Percentiles rank a stretch among this genome's conserved stretches.
phyloP scores from a whole-genome alignment of 92 coral and sea anemone genomes.

The Isaurus tuberculatus region DNA sequence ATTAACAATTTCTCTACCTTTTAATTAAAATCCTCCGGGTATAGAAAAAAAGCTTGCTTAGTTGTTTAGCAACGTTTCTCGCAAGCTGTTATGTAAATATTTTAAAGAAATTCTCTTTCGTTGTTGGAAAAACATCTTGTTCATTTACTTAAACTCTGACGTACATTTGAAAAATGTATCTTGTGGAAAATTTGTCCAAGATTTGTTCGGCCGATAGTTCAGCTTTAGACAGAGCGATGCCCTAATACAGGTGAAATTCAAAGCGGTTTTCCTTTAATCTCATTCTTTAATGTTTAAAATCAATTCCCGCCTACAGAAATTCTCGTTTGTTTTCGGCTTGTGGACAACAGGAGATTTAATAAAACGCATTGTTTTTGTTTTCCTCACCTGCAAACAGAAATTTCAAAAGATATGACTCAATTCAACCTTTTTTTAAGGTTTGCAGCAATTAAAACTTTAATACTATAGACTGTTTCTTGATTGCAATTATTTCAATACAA shows the following conservation, averaged over 20 bases:
- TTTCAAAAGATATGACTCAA: constrained; percentile 31
- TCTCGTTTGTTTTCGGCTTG: constrained; percentile 28
- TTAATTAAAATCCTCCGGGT: not conserved
- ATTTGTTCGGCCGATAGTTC: not conserved
- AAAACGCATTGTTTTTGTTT: constrained; percentile 13
- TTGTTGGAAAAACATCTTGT: not conserved
- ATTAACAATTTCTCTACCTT: not conserved
- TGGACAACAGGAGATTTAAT: constrained; percentile 25
- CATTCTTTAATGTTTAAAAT: not conserved
- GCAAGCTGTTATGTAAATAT: not conserved
- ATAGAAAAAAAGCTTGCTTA: not conserved
- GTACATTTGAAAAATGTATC: not conserved
- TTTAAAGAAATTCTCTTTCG: not conserved
- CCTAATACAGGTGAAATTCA: not conserved
- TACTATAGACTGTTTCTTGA: not conserved
- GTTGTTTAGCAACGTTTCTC: not conserved
- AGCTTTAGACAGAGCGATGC: not conserved
- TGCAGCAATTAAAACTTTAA: constrained; percentile 5
- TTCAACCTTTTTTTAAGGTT: not conserved
- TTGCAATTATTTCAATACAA: constrained; percentile 15
- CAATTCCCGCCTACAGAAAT: not conserved
- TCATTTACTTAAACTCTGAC: not conserved
- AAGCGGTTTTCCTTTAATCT: not conserved
- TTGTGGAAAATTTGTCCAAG: not conserved
- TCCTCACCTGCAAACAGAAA: not conserved